Evolutionary conservation across 2,113 vertebrate genomes (phyloP).

Genomic region (Geothlypis trichas): DNA sequence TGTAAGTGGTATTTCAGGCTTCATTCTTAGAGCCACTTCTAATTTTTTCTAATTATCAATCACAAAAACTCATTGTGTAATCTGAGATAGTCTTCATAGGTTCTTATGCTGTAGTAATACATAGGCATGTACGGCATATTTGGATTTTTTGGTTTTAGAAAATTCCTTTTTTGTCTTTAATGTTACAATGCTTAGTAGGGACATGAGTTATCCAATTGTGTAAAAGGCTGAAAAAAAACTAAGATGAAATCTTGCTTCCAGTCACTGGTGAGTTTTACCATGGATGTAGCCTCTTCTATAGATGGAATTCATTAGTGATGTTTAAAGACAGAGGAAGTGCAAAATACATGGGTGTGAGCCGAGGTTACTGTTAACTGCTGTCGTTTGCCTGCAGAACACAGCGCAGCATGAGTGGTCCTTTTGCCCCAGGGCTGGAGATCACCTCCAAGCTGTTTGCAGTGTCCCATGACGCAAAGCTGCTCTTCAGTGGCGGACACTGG

Average conservation of each 20-base stretch:
- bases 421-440: constrained; percentile 88
- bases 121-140: not conserved
- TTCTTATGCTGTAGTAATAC: not conserved
- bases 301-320: not conserved
- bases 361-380: constrained; percentile 14
- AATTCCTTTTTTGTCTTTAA: not conserved
- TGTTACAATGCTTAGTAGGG: not conserved
- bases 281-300: not conserved
- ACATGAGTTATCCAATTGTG: not conserved
- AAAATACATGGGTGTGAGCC: not conserved
- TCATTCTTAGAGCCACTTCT: not conserved
- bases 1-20: not conserved
- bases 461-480: constrained; percentile 94
- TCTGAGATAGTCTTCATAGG: not conserved
- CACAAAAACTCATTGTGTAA: not conserved
- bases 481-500: constrained; percentile 96
- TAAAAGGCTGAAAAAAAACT: not conserved
- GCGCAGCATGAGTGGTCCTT: constrained; percentile 86
- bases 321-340: not conserved
- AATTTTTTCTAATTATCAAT: not conserved
- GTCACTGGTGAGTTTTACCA: not conserved
- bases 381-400: constrained; percentile 82
- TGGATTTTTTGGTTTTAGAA: not conserved
- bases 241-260: not conserved
- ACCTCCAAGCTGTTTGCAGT: constrained; percentile 87